Evolutionary conservation across 2,888 invertebrate genomes (phyloP).

Genomic region (Pyralis farinalis): DNA sequence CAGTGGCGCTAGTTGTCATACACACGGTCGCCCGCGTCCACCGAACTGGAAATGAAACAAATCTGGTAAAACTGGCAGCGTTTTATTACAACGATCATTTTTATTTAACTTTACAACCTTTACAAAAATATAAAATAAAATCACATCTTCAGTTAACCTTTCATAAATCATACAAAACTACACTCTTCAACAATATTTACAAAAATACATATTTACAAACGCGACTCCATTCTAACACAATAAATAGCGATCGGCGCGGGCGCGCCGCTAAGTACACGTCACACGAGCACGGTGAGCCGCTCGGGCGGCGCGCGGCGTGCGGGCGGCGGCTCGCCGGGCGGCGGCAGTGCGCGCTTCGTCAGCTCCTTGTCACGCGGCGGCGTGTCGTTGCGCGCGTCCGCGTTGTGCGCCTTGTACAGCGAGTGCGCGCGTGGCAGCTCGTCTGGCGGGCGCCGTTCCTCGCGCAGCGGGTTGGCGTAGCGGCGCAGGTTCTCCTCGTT

Average conservation of each 20-base stretch:
- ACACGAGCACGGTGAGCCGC: slow-evolving; percentile 71
- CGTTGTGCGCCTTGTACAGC: slow-evolving; percentile 92
- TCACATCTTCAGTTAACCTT: slow-evolving; percentile 39
- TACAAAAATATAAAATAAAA: slow-evolving; percentile 47
- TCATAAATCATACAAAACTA: slow-evolving; percentile 46
- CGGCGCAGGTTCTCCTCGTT: slow-evolving; percentile 94
- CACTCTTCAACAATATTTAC: slow-evolving; percentile 65
- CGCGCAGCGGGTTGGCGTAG: slow-evolving; percentile 90
- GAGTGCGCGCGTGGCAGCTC: slow-evolving; percentile 81
- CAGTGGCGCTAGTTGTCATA: no score
- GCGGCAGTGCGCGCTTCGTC: slow-evolving; percentile 84
- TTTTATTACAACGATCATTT: slow-evolving; percentile 64
- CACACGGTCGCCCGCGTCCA: no score
- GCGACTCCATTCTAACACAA: slow-evolving; percentile 44
- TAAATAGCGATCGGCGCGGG: slow-evolving; percentile 42
- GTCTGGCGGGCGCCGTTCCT: slow-evolving; percentile 75
- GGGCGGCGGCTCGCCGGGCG: slow-evolving; percentile 56
- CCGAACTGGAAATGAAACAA: slow-evolving; percentile 14
- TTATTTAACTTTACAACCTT: slow-evolving; percentile 58
- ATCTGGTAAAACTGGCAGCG: slow-evolving; percentile 28
- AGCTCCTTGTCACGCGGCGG: slow-evolving; percentile 89
- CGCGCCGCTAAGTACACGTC: slow-evolving; percentile 20
- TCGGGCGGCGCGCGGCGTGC: slow-evolving; percentile 53
- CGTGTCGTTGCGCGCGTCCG: slow-evolving; percentile 91
- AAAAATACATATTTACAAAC: slow-evolving; percentile 69